phyloP scores from a whole-genome alignment of 2,888 invertebrate genomes.

The Brachyptera putata region DNA sequence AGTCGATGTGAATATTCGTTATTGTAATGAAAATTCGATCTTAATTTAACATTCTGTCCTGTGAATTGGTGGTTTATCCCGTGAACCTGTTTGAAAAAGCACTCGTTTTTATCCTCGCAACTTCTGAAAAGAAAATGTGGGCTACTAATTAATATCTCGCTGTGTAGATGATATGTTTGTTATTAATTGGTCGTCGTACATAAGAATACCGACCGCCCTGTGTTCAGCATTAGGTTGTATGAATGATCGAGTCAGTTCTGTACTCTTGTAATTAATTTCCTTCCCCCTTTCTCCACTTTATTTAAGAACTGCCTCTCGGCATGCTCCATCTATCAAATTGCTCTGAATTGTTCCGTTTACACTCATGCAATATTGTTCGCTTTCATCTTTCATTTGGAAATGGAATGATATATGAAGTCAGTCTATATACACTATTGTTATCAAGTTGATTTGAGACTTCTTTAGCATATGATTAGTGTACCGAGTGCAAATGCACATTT shows the following conservation, averaged over 20 bases:
- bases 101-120: neutral
- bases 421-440: too few species aligned
- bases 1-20: neutral
- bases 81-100: neutral
- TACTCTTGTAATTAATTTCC: neutral
- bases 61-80: neutral
- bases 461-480: too few species aligned
- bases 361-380: too few species aligned
- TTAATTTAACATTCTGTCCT: neutral
- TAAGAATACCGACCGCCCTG: conserved; percentile 8
- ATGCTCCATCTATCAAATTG: too few species aligned
- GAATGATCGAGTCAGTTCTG: conserved; percentile 2
- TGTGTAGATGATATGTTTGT: conserved; percentile 2
- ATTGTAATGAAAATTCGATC: neutral
- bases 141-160: conserved; percentile 2
- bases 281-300: neutral
- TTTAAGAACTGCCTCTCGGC: conserved; percentile 4
- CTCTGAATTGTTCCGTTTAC: too few species aligned
- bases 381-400: too few species aligned
- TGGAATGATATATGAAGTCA: too few species aligned
- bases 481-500: too few species aligned
- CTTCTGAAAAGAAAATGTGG: conserved; percentile 3
- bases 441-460: too few species aligned
- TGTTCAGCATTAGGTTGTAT: neutral
- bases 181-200: conserved; percentile 4